These are phyloP conservation scores for Bradypus variegatus DNA, from an alignment of 2,797 vertebrate genomes.

Conservation along the genomic window DNA sequence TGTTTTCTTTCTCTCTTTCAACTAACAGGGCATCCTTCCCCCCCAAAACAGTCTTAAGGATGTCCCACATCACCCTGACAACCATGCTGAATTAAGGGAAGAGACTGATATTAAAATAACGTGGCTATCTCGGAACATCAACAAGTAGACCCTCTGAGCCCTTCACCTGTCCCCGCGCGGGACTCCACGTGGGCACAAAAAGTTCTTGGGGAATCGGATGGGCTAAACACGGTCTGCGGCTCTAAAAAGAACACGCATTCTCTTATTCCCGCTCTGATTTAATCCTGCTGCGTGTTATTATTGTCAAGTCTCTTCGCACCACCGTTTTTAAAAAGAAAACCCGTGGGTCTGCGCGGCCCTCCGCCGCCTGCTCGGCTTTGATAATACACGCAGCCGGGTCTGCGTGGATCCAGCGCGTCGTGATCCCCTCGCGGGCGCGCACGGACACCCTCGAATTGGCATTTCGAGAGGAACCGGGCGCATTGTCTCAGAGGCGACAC, in stretches of 20 bases:
- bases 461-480: constrained; percentile 70
- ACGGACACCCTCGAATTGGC: constrained; percentile 73
- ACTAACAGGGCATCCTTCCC: background rate
- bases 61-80: constrained; percentile 41
- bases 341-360: constrained; percentile 71
- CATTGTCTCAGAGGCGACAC: constrained; percentile 64
- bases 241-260: constrained; percentile 56
- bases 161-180: constrained; percentile 33
- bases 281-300: constrained; percentile 72
- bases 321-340: constrained; percentile 73
- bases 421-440: constrained; percentile 71
- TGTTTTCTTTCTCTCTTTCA: constrained; percentile 25
- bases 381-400: constrained; percentile 69
- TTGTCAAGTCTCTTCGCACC: constrained; percentile 69
- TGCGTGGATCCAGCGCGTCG: constrained; percentile 73
- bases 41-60: constrained; percentile 42
- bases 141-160: background rate
- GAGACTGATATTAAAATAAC: constrained; percentile 51
- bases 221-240: constrained; percentile 51
- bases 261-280: constrained; percentile 69
- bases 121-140: background rate
- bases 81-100: constrained; percentile 43
- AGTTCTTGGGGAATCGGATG: constrained; percentile 37
- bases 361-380: constrained; percentile 71
- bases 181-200: background rate